These are phyloP conservation scores for Lasius platythorax DNA, from an alignment of 2,888 invertebrate species.

Conservation along the genomic window DNA sequence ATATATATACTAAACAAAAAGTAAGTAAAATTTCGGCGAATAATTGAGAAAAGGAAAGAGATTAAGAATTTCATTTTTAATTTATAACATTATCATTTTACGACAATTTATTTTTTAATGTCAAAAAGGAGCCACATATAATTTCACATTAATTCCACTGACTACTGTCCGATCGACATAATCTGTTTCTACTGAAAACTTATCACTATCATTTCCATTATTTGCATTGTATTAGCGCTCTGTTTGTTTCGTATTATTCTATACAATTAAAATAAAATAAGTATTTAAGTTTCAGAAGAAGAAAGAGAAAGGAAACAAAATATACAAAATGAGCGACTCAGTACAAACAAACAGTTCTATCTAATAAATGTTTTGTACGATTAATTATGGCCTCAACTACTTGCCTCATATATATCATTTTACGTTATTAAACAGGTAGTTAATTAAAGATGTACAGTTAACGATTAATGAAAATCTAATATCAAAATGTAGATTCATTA, in stretches of 20 bases:
- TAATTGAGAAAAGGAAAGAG: neutral
- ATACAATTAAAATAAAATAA: neutral
- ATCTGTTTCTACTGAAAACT: neutral
- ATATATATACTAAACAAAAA: neutral
- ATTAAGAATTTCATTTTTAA: neutral
- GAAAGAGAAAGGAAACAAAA: neutral
- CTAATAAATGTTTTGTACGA: neutral
- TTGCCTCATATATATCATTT: neutral
- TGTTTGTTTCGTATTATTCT: too few species aligned
- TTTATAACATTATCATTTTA: neutral
- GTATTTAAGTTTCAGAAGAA: neutral
- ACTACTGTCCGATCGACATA: neutral
- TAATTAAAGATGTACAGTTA: neutral
- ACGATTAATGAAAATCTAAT: neutral
- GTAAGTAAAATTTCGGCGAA: neutral
- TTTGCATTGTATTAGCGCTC: neutral
- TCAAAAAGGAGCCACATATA: neutral
- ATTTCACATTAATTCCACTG: constrained; percentile 2
- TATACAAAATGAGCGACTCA: too few species aligned
- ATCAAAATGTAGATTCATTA: neutral
- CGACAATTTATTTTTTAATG: neutral
- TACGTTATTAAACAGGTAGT: neutral
- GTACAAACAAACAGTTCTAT: neutral
- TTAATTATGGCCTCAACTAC: neutral
- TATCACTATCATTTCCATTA: neutral